A percentile compares a stretch with the other conserved stretches of the same genome.
Evolutionary conservation across 2,888 invertebrate species (phyloP).

Genomic region (Psylliodes chrysocephalus): DNA sequence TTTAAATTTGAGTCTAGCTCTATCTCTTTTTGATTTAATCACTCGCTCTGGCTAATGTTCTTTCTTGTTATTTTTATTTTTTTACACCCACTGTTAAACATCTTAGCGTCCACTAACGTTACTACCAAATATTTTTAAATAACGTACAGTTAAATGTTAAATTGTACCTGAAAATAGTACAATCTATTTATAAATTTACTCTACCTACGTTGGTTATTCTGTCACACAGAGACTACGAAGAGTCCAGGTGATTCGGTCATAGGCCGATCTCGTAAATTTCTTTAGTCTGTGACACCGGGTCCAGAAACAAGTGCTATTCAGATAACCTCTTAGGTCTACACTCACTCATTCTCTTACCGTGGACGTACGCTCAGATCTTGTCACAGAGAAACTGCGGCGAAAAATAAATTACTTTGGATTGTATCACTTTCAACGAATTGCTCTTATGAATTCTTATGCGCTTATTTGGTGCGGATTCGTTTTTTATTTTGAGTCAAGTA

Average conservation of each 20-base stretch:
- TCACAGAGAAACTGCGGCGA: conserved; percentile 3
- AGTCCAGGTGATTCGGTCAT: conserved; percentile 58
- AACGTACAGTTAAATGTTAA: no score
- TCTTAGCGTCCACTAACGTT: no score
- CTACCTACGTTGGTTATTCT: no score
- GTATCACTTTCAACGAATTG: conserved; percentile 31
- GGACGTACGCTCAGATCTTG: conserved; percentile 49
- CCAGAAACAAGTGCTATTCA: conserved; percentile 61
- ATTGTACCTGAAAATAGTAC: no score
- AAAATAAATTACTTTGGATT: conserved; percentile 30
- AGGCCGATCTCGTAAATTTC: conserved; percentile 61
- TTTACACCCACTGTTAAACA: no score
- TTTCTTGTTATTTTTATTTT: no score
- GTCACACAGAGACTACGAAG: conserved; percentile 16
- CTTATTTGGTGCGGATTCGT: background rate
- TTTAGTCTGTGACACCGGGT: conserved; percentile 55
- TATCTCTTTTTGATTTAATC: no score
- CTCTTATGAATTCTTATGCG: conserved; percentile 16
- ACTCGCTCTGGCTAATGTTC: no score
- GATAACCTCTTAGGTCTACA: conserved; percentile 61
- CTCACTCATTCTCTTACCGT: conserved; percentile 60
- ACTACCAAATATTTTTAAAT: no score
- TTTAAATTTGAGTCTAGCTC: no score
- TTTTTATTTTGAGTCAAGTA: no score
- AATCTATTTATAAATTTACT: no score